Evolutionary conservation across 2,888 invertebrate genomes (phyloP).

Genomic region (Apeira syringaria): DNA sequence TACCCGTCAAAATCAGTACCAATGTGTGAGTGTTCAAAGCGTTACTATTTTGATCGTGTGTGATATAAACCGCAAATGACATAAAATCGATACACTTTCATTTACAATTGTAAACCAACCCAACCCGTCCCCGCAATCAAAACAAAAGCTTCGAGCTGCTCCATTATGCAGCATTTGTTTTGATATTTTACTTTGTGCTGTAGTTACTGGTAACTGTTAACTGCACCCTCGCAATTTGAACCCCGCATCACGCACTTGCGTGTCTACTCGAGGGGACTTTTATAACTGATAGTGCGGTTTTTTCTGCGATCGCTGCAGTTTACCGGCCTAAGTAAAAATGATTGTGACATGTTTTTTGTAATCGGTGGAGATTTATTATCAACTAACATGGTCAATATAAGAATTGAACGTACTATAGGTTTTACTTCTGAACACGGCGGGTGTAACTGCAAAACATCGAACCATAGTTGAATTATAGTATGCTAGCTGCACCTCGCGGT

Average conservation of each 20-base stretch:
- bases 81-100: constrained; percentile 17
- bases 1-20: no score
- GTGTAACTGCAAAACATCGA: no score
- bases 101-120: constrained; percentile 19
- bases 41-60: no score
- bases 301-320: constrained; percentile 39
- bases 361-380: no score
- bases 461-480: no score
- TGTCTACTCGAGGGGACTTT: constrained; percentile 28
- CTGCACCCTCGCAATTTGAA: constrained; percentile 32
- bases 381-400: no score
- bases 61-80: constrained; percentile 12
- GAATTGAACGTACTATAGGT: no score
- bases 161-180: constrained; percentile 32
- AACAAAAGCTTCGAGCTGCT: constrained; percentile 23
- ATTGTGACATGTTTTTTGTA: constrained; percentile 4
- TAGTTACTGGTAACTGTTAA: constrained; percentile 32
- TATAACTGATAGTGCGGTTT: constrained; percentile 28
- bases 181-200: constrained; percentile 30
- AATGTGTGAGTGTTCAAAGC: no score
- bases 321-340: constrained; percentile 38
- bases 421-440: no score
- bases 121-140: constrained; percentile 11
- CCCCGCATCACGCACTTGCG: constrained; percentile 33
- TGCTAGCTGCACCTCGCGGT: no score